A percentile compares a stretch with the other conserved stretches of the same genome.
These are phyloP conservation scores for Nephrotoma flavescens DNA, from an alignment of 2,888 invertebrate genomes.

Conservation along the genomic window DNA sequence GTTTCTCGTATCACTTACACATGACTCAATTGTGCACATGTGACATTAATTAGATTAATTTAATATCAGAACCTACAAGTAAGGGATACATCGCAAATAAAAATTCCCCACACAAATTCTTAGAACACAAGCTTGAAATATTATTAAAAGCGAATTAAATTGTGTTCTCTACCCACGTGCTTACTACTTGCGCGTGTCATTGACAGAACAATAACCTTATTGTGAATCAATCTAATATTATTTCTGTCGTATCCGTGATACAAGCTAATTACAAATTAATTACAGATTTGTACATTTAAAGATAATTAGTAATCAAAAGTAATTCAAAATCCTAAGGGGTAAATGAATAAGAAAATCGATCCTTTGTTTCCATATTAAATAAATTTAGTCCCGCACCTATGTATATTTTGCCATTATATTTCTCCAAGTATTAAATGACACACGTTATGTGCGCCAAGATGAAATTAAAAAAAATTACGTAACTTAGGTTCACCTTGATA, in stretches of 20 bases:
- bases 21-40: too few species aligned
- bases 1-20: too few species aligned
- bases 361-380: background rate
- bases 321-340: background rate
- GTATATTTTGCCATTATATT: background rate
- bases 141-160: background rate
- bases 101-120: background rate
- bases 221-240: background rate
- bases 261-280: background rate
- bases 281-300: background rate
- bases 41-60: too few species aligned
- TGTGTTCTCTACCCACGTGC: background rate
- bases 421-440: background rate
- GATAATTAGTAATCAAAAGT: too few species aligned
- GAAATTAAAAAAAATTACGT: background rate
- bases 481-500: background rate
- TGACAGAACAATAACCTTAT: background rate
- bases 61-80: too few species aligned
- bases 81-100: background rate
- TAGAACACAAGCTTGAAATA: background rate
- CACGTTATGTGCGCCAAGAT: background rate
- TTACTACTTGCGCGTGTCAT: background rate
- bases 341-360: background rate
- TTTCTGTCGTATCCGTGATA: background rate
- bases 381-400: background rate